These are phyloP conservation scores for Simalia tracyae DNA, from an alignment of 2,797 vertebrate genomes.

Conservation along the genomic window DNA sequence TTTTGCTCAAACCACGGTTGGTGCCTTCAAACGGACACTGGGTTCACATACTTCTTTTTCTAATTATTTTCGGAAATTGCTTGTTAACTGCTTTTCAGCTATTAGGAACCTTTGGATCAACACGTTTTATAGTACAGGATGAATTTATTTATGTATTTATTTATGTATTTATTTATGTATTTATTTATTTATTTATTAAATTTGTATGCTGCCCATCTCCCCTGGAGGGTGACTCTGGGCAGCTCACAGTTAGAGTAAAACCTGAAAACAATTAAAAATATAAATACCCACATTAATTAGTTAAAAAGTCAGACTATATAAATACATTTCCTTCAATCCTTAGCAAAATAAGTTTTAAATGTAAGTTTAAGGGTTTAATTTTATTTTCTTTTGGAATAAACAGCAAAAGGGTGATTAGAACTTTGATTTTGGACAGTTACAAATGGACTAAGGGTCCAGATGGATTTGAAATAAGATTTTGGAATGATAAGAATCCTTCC, in stretches of 20 bases:
- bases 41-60: background rate
- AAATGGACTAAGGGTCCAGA: background rate
- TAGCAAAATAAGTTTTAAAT: background rate
- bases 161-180: too few species aligned
- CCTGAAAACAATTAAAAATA: too few species aligned
- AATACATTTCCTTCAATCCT: background rate
- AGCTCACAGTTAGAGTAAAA: too few species aligned
- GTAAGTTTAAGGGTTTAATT: background rate
- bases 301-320: too few species aligned
- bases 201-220: too few species aligned
- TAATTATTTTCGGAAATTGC: background rate
- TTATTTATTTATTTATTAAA: too few species aligned
- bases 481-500: background rate
- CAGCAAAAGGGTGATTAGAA: background rate
- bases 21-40: background rate
- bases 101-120: background rate
- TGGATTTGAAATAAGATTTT: background rate
- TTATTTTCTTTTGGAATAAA: background rate
- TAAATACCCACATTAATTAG: too few species aligned
- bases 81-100: background rate
- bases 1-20: background rate
- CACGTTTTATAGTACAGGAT: background rate
- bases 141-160: background rate
- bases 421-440: background rate
- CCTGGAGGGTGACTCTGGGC: too few species aligned